Conservation (phyloP, 2,888 invertebrate species). For the Drosophila borborema region DNA sequence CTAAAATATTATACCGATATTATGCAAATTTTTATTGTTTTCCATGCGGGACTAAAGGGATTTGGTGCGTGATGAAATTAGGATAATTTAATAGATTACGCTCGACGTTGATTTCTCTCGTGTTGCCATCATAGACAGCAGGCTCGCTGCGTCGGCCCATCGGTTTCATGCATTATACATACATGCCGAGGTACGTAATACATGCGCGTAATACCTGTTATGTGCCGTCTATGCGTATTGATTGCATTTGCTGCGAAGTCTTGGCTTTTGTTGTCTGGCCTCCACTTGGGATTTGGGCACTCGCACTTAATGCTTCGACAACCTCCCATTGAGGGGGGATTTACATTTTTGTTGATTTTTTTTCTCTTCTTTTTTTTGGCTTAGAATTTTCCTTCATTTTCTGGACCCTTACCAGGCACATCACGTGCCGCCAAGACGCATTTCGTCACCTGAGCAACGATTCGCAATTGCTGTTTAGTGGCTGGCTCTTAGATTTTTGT, state of each 20-base stretch:
- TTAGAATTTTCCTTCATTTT: slow-evolving; percentile 40
- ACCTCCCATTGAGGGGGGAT: slow-evolving; percentile 23
- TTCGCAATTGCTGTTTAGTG: slow-evolving; percentile 48
- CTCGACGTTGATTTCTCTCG: slow-evolving; percentile 73
- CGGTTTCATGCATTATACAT: slow-evolving; percentile 57
- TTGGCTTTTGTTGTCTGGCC: slow-evolving; percentile 70
- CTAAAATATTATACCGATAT: slow-evolving; percentile 83
- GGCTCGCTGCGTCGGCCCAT: not conserved
- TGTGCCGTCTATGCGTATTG: slow-evolving; percentile 76
- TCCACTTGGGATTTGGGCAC: slow-evolving; percentile 57
- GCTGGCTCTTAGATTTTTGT: slow-evolving; percentile 15
- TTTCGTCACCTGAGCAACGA: slow-evolving; percentile 73
- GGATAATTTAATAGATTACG: slow-evolving; percentile 81
- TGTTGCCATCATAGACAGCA: slow-evolving; percentile 14
- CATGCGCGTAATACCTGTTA: slow-evolving; percentile 66
- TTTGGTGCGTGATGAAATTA: slow-evolving; percentile 80
- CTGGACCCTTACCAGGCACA: slow-evolving; percentile 56
- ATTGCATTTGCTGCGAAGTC: slow-evolving; percentile 65
- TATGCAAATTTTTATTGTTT: slow-evolving; percentile 83
- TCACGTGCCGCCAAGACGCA: slow-evolving; percentile 72
- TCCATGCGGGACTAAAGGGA: slow-evolving; percentile 71
- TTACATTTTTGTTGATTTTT: slow-evolving; percentile 18
- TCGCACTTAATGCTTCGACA: slow-evolving; percentile 41
- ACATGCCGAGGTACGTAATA: slow-evolving; percentile 22
- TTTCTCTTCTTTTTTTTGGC: slow-evolving; percentile 11